Evolutionary conservation across 2,113 vertebrate genomes (phyloP), one percentile per base, ranked within the genome.

Genomic region (Myiagra hebetior): DNA sequence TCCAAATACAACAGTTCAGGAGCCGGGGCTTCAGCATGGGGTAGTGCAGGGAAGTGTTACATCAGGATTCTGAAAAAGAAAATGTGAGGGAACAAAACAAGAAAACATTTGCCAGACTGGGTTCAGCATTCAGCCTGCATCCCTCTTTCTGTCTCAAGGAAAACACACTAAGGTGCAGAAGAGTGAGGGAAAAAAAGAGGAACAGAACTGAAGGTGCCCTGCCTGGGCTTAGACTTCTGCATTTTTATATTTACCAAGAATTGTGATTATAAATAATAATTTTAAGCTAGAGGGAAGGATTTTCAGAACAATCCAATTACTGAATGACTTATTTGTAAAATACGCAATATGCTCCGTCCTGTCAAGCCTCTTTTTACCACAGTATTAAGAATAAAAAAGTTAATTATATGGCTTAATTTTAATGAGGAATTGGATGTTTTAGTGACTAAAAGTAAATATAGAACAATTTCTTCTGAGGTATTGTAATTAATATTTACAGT

Each of bases 281-380:
- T 65, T 93, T 80, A 77, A 89, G 87, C 88, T 80, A 64, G n/a
- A 86, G 33, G 83, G 85, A 91, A 67, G 49, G 64, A 87, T 72
- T 93, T 97, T 96, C 55, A 96, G 49, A 85, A 94, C 42, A 96
- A 96, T 94, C 94, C 78, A 91, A 94, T 97, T 95, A 70, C 2
- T 27, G 41, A 87, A 93, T 56, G 65, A 65, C 94, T 92, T 95
- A 89, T 97, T 89, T 91, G 39, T 84, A 76, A 96, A 94, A 85
- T 68, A 88, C 15, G 84, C 96, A 92, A 95, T 92, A 78, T 95
- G 31, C 33, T 95, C 30, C 50, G 41, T 93, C 53, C 74, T 96
- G 80, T 93, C 64, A 96, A 92, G 39, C 44, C 31, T 86, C 24
- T 92, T 97, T 86, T 94, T 82, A 93, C 94, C 55, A 79, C 50